Evolutionary conservation across 2,113 vertebrate genomes (phyloP).

Genomic region (Misgurnus anguillicaudatus): DNA sequence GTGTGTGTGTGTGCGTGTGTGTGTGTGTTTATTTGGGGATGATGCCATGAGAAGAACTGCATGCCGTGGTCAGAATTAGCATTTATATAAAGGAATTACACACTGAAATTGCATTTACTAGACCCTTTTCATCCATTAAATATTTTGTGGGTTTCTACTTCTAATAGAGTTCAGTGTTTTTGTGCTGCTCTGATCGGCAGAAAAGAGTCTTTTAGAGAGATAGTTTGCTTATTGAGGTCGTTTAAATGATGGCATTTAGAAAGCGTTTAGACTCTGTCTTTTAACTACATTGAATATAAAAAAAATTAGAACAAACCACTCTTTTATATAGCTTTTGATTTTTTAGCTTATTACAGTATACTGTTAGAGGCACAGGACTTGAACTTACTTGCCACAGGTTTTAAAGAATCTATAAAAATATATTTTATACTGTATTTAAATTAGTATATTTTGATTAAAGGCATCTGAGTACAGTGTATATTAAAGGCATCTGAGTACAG

Average conservation of each 20-base stretch:
- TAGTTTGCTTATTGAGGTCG: not conserved
- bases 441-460: no score
- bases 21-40: slow-evolving; percentile 23
- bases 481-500: no score
- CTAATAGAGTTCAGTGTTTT: not conserved
- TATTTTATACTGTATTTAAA: no score
- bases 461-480: no score
- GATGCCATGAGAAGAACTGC: slow-evolving; percentile 17
- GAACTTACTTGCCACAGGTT: no score
- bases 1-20: not conserved
- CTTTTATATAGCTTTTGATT: no score
- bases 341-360: no score
- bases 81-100: slow-evolving; percentile 38
- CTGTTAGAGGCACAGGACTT: no score
- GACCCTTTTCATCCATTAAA: not conserved
- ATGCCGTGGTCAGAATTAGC: slow-evolving; percentile 27
- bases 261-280: no score
- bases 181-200: not conserved
- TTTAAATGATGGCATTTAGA: not conserved
- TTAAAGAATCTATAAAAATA: no score
- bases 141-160: not conserved
- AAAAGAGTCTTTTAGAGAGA: slow-evolving; percentile 11
- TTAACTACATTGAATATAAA: no score
- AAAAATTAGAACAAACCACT: no score
- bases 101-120: slow-evolving; percentile 23